Conservation (phyloP, 2,888 invertebrate species). For the Callimorpha dominula region DNA sequence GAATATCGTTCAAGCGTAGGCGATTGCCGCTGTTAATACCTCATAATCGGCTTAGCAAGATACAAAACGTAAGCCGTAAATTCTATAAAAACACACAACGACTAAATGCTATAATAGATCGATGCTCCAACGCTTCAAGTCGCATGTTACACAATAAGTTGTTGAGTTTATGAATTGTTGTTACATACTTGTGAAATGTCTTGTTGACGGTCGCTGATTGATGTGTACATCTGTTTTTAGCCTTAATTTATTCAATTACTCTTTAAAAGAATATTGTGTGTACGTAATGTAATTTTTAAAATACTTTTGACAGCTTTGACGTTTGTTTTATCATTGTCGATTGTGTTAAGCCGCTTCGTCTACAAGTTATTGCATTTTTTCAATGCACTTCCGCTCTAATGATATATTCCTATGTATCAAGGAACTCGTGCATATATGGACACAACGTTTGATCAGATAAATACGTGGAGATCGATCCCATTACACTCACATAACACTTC, state of each 20-base stretch:
- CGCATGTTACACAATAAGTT: constrained; percentile 18
- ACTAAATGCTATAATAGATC: constrained; percentile 23
- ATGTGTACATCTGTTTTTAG: constrained; percentile 20
- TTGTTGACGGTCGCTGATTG: constrained; percentile 20
- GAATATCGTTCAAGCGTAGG: constrained; percentile 3
- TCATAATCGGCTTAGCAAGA: constrained; percentile 23
- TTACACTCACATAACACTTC: too few species aligned
- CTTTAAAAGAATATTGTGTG: not conserved
- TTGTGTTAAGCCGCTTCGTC: not conserved
- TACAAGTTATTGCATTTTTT: not conserved
- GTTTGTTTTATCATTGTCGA: not conserved
- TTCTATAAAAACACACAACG: constrained; percentile 18
- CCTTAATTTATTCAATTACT: constrained; percentile 22
- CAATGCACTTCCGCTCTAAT: not conserved
- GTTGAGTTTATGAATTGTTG: constrained; percentile 20
- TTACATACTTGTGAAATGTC: constrained; percentile 22
- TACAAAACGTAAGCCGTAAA: constrained; percentile 19
- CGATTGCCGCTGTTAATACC: constrained; percentile 8
- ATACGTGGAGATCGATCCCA: too few species aligned
- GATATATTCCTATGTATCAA: too few species aligned
- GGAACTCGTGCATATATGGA: too few species aligned
- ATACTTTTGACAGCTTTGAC: not conserved
- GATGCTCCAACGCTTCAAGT: constrained; percentile 15
- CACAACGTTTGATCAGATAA: too few species aligned
- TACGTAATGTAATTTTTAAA: not conserved